Base-by-base conservation (phyloP, 2,888 invertebrate species). In the Drosophila anceps region DNA sequence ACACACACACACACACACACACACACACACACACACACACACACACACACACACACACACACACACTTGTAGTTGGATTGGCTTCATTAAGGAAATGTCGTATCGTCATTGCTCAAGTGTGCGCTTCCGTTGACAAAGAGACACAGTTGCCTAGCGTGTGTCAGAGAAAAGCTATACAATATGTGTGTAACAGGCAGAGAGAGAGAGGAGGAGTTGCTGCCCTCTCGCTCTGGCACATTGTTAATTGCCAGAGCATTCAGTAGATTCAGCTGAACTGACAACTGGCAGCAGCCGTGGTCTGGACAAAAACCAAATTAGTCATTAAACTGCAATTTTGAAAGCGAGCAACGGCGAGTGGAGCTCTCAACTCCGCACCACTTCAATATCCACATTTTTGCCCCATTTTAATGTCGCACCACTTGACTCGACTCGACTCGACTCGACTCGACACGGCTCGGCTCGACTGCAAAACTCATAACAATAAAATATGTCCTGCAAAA, bases 61-160 rank as follows among this genome's bases (percentile, higher is more conserved):
- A 57, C 33, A 70, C 20, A 57, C 8, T 54, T 7, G 46, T 39
- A 70, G 44, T 62, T 62, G 43, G 55, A 73, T 84, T 83, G 81
- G 77, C 88, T 85, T 90, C 91, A 90, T 91, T 91, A 91, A 88
- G 90, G 88, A 90, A 91, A 91, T 88, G 90, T 91, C 82, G 82
- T 82, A 88, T 85, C 84, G 86, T 83, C 86, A 86, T 82, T 83
- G 90, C 84, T 86, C 83, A 91, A 91, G 82, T 91, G 84, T 80
- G 78, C 80, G 81, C 79, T 91, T 91, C 91, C 91, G 91, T 77
- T 82, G 76, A 79, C 88, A 83, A 53, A 65, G 48, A 33, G 48
- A 64, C 44, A 73, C 20, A 62, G 37, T 54, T 46, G 31, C 46
- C 37, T 27, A 27, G 39, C 20, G 37, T 54, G 37, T 27, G 39